Base-by-base conservation (phyloP, 2,888 invertebrate genomes). In the Entomobrya proxima region DNA sequence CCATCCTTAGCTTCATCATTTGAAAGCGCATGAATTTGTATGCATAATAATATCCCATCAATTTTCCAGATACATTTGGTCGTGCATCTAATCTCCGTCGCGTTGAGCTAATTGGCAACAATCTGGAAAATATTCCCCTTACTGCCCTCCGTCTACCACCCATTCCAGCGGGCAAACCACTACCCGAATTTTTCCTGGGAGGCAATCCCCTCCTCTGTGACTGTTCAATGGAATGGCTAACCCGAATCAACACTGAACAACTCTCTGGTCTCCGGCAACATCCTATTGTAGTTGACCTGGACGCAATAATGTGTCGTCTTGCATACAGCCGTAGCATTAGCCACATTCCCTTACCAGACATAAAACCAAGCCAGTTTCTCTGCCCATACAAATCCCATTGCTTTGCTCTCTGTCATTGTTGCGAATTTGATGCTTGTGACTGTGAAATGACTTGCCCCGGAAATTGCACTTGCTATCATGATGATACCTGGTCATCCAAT, bases 361-460 rank as follows among this genome's bases (percentile, higher is more conserved):
- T 95, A 88, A 94, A 94, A 91, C 93, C 95, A 76, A 94, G 95
- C 87, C 95, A 96, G 92, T 96, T 96, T 92, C 93, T 96, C 90
- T 96, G 96, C 92, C 94, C 94, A 89, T 96, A 79, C 35, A 72
- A 6, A 32, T 55, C 30, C 21, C 96, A 96, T 92, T 97, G 97
- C 93, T 96, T 96, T 92, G 94, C 96, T 81, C 92, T 96, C 88
- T 97, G 97, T 92, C 96, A 96, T 92, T 97, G 97, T 93, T 97
- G 97, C 93, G 96, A 96, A 92, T 97, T 95, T 93, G 96, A 96
- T 92, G 96, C 96, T 88, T 97, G 97, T 93, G 97, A 97, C 93
- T 97, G 97, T 92, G 95, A 96, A 93, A 96, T 96, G 95, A 96
- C 95, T 90, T 97, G 97, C 92, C 97, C 97, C 89, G 94, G 94